Evolutionary conservation across 2,797 vertebrate species (phyloP), one percentile per base, ranked within the genome.

Genomic region (Leptatherina wallacei): DNA sequence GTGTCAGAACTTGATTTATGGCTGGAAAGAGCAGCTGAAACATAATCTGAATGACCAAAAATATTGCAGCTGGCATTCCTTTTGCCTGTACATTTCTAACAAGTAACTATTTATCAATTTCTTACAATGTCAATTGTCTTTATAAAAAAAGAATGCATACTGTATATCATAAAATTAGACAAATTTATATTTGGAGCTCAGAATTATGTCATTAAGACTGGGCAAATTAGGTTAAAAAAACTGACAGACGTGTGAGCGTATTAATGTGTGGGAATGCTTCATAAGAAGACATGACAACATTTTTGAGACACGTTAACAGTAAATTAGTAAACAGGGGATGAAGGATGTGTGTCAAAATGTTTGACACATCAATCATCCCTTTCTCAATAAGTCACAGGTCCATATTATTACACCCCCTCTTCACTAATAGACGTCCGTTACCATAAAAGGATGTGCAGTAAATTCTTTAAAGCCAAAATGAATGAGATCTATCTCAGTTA

Each of bases 321-420:
- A 22, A 2, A 7, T 38, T 51, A 12, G 16, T 38, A 14, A 57
- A 47, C 6, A 1, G 0, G 3, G 1, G 6, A 9, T 63, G 42
- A 47, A 60, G 76, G 74, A 81, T 24, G 30, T 3, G 16, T 70
- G 61, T 69, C 59, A 82, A 73, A 76, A 12, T 65, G 49, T 55
- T 2, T 52, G 18, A 67, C 30, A 6, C 27, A 84, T 51, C 36
- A 65, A 71, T 70, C 66, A 63, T 55, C 13, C n/a, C 22, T 29
- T 66, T 42, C 11, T 73, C 60, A 63, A 58, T 40, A 77, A 75
- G 62, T 55, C 40, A 3, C 40, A 60, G 3, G 10, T 38, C 36
- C 0, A 36, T 49, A 33, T 55, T 6, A 1, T 63, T 10, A 63
- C 58, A 75, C 35, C 47, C 52, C 52, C 24, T 65, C 71, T 49